Evolutionary conservation across 2,113 vertebrate species (phyloP), one percentile per base, ranked within the genome.

Genomic region (Ochotona princeps): DNA sequence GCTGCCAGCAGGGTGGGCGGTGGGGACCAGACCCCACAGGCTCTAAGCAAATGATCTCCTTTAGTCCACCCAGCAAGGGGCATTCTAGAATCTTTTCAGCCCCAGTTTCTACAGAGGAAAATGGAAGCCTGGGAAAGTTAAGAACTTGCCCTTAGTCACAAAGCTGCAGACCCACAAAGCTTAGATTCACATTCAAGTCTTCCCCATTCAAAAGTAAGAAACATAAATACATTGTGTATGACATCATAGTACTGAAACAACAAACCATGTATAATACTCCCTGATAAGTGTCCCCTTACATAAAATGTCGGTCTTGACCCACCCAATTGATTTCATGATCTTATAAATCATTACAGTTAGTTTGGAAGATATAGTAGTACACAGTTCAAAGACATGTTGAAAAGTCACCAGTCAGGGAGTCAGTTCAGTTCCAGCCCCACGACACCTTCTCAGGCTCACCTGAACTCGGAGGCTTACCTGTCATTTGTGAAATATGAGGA

Each of bases 251-350:
- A n/a, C 28, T 2, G 2, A 93, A 90, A 66, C 28, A 60, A 65
- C 65, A 63, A 38, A 44, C 65, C 38, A 57, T 26, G 26, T 11
- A 44, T 54, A 30, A 69, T 9, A 30, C n/a, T 67, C 25, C 67
- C 49, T 94, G 60, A 76, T 63, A 81, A 44, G n/a, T 91, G 83
- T 85, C 86, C 79, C 86, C 66, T 47, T 54, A 66, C 32, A 35
- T 26, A 60, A 75, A 87, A 94, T 67, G 85, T 65, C 60, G 72
- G 28, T 70, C 10, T 0, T 44, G 57, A 63, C 25, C 51, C 25
- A 87, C 30, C 72, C 44, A 69, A 80, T 28, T 86, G 81, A 94
- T 70, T 65, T 83, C 18, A 51, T 3, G 51, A 54, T 57, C 44
- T 57, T 57, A 69, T 11, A 11, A 83, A 51, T 83, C 70, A 83